phyloP scores from a whole-genome alignment of 35 echinoderm and acorn worm species.

The Apostichopus parvimensis region DNA sequence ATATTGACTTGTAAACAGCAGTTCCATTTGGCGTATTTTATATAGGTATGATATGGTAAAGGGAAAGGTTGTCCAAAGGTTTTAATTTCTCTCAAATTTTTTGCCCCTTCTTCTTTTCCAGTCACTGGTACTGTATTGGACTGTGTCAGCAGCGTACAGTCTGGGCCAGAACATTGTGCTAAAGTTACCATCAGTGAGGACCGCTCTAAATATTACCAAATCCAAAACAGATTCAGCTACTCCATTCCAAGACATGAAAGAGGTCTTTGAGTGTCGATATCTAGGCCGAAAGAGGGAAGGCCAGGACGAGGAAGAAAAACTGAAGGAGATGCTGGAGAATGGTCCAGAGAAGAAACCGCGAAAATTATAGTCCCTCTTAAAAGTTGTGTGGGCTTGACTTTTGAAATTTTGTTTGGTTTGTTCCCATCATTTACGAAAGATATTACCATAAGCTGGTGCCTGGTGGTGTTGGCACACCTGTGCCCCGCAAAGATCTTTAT shows the following conservation, averaged over 20 bases:
- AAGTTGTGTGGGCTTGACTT: no score
- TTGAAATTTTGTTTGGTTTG: no score
- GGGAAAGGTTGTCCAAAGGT: neutral
- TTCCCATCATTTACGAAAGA: no score
- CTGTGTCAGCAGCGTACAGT: slow-evolving; percentile 72
- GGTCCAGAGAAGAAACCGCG: neutral
- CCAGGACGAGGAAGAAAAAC: neutral
- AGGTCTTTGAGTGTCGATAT: slow-evolving; percentile 60
- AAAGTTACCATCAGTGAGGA: slow-evolving; percentile 66
- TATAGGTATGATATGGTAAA: neutral
- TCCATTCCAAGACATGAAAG: slow-evolving; percentile 73
- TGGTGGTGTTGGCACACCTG: no score
- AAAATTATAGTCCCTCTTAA: neutral
- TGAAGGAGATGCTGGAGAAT: neutral
- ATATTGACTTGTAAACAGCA: neutral
- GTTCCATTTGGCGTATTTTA: neutral
- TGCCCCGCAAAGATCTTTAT: no score
- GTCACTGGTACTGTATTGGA: slow-evolving; percentile 90
- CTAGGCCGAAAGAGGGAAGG: slow-evolving; percentile 17
- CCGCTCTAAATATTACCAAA: slow-evolving; percentile 29
- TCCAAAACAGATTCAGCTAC: slow-evolving; percentile 51
- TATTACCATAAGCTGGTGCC: no score
- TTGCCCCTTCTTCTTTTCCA: neutral
- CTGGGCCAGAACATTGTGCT: slow-evolving; percentile 79
- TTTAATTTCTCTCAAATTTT: neutral